phyloP scores from a whole-genome alignment of 2,113 vertebrate species.

The Greenwoodochromis staneri region DNA sequence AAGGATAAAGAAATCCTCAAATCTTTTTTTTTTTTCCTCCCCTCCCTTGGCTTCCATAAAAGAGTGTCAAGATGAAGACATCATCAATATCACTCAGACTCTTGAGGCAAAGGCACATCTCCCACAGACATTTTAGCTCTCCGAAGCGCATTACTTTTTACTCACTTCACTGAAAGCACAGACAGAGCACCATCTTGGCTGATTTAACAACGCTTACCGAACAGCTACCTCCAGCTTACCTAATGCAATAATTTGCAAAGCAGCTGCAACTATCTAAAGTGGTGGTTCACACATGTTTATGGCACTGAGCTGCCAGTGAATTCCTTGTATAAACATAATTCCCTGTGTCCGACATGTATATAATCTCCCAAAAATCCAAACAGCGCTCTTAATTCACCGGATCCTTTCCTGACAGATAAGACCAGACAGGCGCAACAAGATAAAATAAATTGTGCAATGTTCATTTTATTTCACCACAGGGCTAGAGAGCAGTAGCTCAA shows the following conservation, averaged over 20 bases:
- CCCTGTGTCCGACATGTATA: background rate
- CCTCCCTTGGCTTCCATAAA: background rate
- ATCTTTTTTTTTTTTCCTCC: fast-evolving
- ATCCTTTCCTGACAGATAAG: background rate
- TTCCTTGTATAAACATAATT: background rate
- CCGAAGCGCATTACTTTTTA: background rate
- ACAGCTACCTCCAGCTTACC: background rate
- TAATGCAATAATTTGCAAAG: background rate
- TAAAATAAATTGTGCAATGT: background rate
- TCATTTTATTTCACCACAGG: background rate
- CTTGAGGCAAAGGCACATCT: background rate
- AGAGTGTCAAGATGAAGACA: background rate
- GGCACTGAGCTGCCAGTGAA: background rate
- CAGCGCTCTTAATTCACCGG: background rate
- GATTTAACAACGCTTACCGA: background rate
- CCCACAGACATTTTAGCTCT: background rate
- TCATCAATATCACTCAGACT: background rate
- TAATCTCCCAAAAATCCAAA: background rate
- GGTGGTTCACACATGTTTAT: background rate
- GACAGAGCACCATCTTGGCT: background rate
- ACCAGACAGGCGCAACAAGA: background rate
- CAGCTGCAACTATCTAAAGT: background rate
- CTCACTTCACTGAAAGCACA: background rate
- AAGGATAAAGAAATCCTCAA: background rate
- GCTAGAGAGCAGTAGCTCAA: background rate